Evolutionary conservation across 2,888 invertebrate species (phyloP), one percentile per base, ranked within the genome.

Genomic region (Dolomedes plantarius): DNA sequence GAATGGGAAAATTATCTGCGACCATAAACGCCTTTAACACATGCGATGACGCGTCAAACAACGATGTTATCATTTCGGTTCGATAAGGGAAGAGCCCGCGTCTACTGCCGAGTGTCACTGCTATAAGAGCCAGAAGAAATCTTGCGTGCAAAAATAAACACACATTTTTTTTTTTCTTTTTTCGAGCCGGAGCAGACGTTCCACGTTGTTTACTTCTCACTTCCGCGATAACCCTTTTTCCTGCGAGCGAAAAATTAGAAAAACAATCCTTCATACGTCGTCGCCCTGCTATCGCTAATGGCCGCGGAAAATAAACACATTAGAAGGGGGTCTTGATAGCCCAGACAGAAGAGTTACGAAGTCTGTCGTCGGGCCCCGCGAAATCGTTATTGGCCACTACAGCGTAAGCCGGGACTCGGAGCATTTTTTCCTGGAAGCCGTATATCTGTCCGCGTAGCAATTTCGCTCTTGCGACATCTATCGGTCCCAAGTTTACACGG

Each of bases 221-320:
- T 29, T 5, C 19, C 29, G 36, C 19, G 81, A 81, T 81, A 81
- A 81, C 81, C 81, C 81, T 81, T 67, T 71, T 62, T 68, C 36
- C 36, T n/a, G 46, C 19, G 31, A 32, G 19, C 23, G 29, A 50
- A 56, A 62, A 36, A 41, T 39, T 68, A 69, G 28, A 69, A 46
- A 68, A 73, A 64, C 80, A 67, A 73, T 50, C 73, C 67, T 80
- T 67, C 65, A 67, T 32, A 46, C 65, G 46, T 72, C 73, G 56
- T 68, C 68, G 68, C 36, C n/a, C n/a, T 16, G n/a, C 69, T 74
- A 81, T 81, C 81, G 69, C 50, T 74, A 81, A 81, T 81, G 65
- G 73, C 74, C 56, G 50, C 41, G 31, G 36, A 81, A 81, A 68
- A 81, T 81, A 81, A 81, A 81, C 81, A 81, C 50, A 81, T 81